phyloP scores from a whole-genome alignment of 2,797 vertebrate species.

The Falco berigora region DNA sequence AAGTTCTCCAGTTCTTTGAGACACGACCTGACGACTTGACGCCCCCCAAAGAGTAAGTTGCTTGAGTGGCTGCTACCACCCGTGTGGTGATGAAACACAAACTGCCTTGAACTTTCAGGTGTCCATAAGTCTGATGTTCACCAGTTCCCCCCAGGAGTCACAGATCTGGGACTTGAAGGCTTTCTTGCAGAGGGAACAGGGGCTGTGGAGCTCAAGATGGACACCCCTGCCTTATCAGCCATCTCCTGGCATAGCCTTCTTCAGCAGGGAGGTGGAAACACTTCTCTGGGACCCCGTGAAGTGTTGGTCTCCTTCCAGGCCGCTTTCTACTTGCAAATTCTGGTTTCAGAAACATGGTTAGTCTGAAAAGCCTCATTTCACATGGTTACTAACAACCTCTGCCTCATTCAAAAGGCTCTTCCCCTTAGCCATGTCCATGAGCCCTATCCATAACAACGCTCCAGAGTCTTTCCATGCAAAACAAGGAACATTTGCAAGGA shows the following conservation, averaged over 20 bases:
- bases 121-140: neutral
- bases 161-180: neutral
- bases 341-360: neutral
- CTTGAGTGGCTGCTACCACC: neutral
- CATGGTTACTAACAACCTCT: neutral
- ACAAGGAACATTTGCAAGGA: conserved; percentile 10
- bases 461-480: neutral
- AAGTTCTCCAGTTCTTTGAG: conserved; percentile 96
- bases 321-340: neutral
- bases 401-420: neutral
- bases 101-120: neutral
- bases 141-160: rapidly evolving
- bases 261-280: neutral
- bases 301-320: neutral
- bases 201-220: neutral
- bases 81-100: neutral
- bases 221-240: neutral
- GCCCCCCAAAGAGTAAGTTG: conserved; percentile 92
- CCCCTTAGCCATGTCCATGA: neutral
- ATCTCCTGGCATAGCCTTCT: neutral
- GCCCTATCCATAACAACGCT: neutral
- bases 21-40: conserved; percentile 93
- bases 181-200: neutral
- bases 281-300: neutral
- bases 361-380: neutral